Conservation (phyloP, 2,888 invertebrate species). For the Lasioglossum oenotherae region DNA sequence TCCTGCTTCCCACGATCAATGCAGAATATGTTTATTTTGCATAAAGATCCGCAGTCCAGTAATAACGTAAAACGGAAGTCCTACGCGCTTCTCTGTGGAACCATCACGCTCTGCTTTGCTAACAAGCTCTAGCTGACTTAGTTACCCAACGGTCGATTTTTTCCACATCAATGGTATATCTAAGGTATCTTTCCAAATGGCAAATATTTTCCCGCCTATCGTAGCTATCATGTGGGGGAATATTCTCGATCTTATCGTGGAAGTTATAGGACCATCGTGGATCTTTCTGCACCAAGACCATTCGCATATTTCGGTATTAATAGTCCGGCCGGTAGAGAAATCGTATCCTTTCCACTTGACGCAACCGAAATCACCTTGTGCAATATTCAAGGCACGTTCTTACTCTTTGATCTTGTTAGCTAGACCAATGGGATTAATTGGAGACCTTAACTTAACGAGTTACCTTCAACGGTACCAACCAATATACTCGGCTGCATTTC, state of each 20-base stretch:
- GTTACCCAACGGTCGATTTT: conserved; percentile 84
- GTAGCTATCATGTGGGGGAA: conserved; percentile 88
- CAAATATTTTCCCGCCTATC: conserved; percentile 90
- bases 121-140: background rate
- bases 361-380: conserved; percentile 63
- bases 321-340: conserved; percentile 87
- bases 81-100: background rate
- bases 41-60: no score
- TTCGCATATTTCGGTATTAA: conserved; percentile 86
- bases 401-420: background rate
- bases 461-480: conserved; percentile 81
- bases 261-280: conserved; percentile 90
- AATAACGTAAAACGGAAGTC: background rate
- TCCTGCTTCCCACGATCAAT: no score
- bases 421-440: background rate
- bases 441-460: background rate
- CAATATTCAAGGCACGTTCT: background rate
- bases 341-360: conserved; percentile 89
- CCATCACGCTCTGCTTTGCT: background rate
- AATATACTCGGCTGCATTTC: conserved; percentile 68
- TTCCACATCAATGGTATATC: conserved; percentile 89
- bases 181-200: conserved; percentile 90
- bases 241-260: conserved; percentile 87
- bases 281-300: conserved; percentile 85
- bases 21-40: no score